phyloP scores from a whole-genome alignment of 2,797 vertebrate species.

The Halcyon badia region DNA sequence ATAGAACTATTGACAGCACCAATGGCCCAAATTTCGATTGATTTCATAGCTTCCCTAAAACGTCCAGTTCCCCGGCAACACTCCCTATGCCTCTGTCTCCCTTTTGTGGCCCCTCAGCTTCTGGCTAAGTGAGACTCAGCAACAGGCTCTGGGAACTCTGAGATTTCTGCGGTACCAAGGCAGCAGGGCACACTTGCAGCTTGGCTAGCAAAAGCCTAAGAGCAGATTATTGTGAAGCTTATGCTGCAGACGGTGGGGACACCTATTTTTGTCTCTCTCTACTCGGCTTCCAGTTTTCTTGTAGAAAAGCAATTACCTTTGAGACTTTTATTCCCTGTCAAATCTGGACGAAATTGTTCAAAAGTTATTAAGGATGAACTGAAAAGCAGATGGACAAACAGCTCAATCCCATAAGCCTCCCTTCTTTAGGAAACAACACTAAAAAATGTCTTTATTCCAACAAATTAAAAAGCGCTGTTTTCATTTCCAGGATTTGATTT shows the following conservation, averaged over 20 bases:
- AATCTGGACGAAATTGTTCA: slow-evolving; percentile 11
- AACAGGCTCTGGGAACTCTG: background rate
- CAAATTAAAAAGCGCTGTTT: background rate
- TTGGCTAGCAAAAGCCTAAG: slow-evolving; percentile 36
- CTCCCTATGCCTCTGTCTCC: background rate
- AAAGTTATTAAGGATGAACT: slow-evolving; percentile 40
- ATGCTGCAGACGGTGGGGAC: slow-evolving; percentile 23
- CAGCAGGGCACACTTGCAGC: background rate
- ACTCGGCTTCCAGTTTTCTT: background rate
- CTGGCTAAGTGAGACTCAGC: background rate
- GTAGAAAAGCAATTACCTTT: slow-evolving; percentile 15
- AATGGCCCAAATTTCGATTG: background rate
- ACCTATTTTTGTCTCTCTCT: slow-evolving; percentile 59
- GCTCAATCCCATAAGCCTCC: background rate
- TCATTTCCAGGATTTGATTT: background rate
- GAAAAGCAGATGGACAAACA: slow-evolving; percentile 36
- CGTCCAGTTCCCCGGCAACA: background rate
- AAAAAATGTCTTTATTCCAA: background rate
- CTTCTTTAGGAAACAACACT: background rate
- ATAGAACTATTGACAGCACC: background rate
- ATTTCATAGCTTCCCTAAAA: background rate
- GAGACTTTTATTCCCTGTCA: background rate
- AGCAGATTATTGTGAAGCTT: slow-evolving; percentile 51
- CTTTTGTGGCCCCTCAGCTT: background rate
- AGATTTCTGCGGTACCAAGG: background rate